Percentiles rank a stretch among this genome's conserved stretches.
Evolutionary conservation across 2,113 vertebrate species (phyloP).

Genomic region (Speoplatyrhinus poulsoni): DNA sequence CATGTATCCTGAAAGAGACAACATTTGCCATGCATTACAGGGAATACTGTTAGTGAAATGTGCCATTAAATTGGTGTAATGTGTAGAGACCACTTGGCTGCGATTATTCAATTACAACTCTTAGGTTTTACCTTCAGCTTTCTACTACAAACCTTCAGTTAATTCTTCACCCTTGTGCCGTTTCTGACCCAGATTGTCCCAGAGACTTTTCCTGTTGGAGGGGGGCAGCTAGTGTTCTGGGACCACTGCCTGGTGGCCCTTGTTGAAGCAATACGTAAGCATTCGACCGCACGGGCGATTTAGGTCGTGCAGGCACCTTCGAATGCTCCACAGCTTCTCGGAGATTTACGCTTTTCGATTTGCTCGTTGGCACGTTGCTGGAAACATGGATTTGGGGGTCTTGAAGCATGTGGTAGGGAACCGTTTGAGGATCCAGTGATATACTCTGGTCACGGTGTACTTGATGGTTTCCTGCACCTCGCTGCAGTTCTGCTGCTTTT

Average conservation of each 20-base stretch:
- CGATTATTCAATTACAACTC: too few relatives aligned
- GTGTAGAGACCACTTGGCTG: not conserved
- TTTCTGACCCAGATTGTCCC: constrained; percentile 1
- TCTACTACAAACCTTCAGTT: not conserved
- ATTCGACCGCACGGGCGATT: constrained; percentile 1
- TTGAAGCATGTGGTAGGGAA: constrained; percentile 30
- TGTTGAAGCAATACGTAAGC: constrained; percentile 41
- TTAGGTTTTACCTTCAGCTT: too few relatives aligned
- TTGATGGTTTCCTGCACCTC: not conserved
- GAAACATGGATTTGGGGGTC: constrained; percentile 12
- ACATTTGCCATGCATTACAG: not conserved
- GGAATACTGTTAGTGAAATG: not conserved
- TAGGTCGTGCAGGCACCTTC: constrained; percentile 7
- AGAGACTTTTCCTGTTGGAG: not conserved
- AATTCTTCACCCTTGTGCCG: not conserved
- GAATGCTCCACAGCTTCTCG: not conserved
- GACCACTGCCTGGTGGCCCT: constrained; percentile 39
- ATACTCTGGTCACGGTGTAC: not conserved
- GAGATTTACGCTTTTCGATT: not conserved
- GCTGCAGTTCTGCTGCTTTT: not conserved
- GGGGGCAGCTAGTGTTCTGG: not conserved
- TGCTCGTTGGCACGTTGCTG: not conserved
- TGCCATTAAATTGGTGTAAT: not conserved
- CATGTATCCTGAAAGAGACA: constrained; percentile 40
- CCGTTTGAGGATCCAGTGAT: not conserved